Evolutionary conservation across 2,113 vertebrate species (phyloP).

Genomic region (Pycnonotus jocosus): DNA sequence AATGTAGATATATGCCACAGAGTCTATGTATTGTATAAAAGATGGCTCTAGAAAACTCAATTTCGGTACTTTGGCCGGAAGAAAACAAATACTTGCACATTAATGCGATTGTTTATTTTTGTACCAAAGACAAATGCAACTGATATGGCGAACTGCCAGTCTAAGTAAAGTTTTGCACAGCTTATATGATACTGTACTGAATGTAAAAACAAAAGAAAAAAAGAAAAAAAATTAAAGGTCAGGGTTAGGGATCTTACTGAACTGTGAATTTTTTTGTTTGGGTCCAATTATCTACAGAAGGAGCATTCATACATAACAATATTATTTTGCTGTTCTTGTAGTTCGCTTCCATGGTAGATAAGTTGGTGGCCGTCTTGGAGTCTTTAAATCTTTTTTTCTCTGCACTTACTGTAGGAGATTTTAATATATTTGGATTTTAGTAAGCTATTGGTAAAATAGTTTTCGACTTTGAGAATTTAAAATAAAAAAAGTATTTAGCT

Average conservation of each 20-base stretch:
- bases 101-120: slow-evolving; percentile 96
- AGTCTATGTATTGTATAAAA: slow-evolving; percentile 98
- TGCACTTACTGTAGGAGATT: slow-evolving; percentile 80
- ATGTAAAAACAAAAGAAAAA: slow-evolving; percentile 88
- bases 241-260: slow-evolving; percentile 96
- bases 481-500: slow-evolving; percentile 77
- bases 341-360: slow-evolving; percentile 85
- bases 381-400: slow-evolving; percentile 76
- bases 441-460: slow-evolving; percentile 80
- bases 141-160: slow-evolving; percentile 98
- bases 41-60: slow-evolving; percentile 93
- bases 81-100: slow-evolving; percentile 98
- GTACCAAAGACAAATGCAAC: slow-evolving; percentile 99
- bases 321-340: slow-evolving; percentile 79
- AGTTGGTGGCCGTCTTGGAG: slow-evolving; percentile 77
- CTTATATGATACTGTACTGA: slow-evolving; percentile 99
- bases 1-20: slow-evolving; percentile 99
- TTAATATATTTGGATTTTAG: slow-evolving; percentile 84
- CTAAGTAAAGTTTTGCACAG: slow-evolving; percentile 99
- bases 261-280: slow-evolving; percentile 98
- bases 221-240: slow-evolving; percentile 76
- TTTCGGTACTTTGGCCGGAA: slow-evolving; percentile 85
- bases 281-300: slow-evolving; percentile 99
- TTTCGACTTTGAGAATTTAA: slow-evolving; percentile 74
- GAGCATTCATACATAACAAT: slow-evolving; percentile 86